Base-by-base conservation (phyloP, 2,113 vertebrate species). In the Misgurnus anguillicaudatus region DNA sequence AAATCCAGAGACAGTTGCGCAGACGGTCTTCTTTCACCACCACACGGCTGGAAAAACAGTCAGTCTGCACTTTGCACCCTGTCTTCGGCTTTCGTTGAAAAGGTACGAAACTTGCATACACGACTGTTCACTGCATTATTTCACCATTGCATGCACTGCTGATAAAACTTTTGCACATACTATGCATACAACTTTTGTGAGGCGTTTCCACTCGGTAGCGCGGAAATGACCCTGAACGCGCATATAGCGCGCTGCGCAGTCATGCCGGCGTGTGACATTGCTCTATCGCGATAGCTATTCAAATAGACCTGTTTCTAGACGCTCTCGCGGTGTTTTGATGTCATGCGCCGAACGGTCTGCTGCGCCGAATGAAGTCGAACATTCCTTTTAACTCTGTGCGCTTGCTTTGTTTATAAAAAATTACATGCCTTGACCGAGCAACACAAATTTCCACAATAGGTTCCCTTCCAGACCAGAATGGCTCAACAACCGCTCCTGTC, bases 401-500 rank as follows among this genome's bases (percentile, higher is more conserved):
- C 42, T 45, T 45, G 10, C 42, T 45, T 45, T n/a, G n/a, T n/a
- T n/a, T 31, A 31, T 42, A 42, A 42, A 42, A 42, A 9, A 5
- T 7, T 42, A 7, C 41, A 42, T 42, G 41, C 41, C 3, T 9
- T 51, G 48, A 17, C 48, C 11, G 13, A 5, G 48, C 48, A 14
- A 51, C 13, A 9, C 3, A 14, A 1, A 51, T 4, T 73, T 42
- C 24, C 19, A 24, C 45, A 68, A 42, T 24, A n/a, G 11, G 36
- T 39, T 64, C 31, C 45, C 1, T 5, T 41, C 45, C 53, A 71
- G 58, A 55, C 21, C 51, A 84, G 24, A 64, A 94, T 93, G 93
- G 79, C 90, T 5, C 89, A 90, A 82, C 79, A 88, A 10, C 66
- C 84, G 0, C 78, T 90, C 9, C 82, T 87, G 79, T 84, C 82